A percentile compares a stretch with the other conserved stretches of the same genome.
Evolutionary conservation across 2,888 invertebrate species (phyloP).

Genomic region (Auanema freiburgensis): DNA sequence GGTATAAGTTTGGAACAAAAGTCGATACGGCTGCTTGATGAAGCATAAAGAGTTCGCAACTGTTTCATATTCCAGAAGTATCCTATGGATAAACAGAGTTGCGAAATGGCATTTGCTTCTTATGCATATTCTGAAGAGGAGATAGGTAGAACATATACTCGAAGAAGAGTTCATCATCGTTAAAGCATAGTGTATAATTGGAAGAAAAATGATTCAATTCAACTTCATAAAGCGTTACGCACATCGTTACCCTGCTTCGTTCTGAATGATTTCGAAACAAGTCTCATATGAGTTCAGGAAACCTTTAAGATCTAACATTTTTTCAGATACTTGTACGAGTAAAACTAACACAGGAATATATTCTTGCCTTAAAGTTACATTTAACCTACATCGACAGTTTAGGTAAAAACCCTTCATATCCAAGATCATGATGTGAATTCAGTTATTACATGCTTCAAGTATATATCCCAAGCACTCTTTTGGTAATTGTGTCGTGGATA

Average conservation of each 20-base stretch:
- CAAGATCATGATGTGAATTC: slow-evolving; percentile 1
- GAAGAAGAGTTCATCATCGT: background rate
- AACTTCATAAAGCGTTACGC: slow-evolving; percentile 11
- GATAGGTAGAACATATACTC: slow-evolving; percentile 10
- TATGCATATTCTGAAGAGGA: slow-evolving; percentile 17
- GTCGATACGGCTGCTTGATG: background rate
- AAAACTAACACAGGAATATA: slow-evolving; percentile 14
- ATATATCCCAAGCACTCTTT: slow-evolving; percentile 16
- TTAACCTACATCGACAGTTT: slow-evolving; percentile 15
- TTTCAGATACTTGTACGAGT: slow-evolving; percentile 12
- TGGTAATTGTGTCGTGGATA: slow-evolving; percentile 23
- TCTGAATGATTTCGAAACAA: background rate
- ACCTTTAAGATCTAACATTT: background rate
- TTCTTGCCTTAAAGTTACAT: slow-evolving; percentile 15
- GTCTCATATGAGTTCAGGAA: background rate
- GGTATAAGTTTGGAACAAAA: background rate
- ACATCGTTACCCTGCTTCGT: slow-evolving; percentile 14
- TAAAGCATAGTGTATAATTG: slow-evolving; percentile 16
- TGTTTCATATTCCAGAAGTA: slow-evolving; percentile 5
- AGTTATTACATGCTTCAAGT: slow-evolving; percentile 19
- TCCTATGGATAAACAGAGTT: slow-evolving; percentile 15
- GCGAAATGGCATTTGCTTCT: slow-evolving; percentile 12
- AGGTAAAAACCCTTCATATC: background rate
- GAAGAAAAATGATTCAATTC: slow-evolving; percentile 6
- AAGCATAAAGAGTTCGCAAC: background rate